phyloP scores from a whole-genome alignment of 35 echinoderm and acorn worm genomes.

The Amphiura filiformis region DNA sequence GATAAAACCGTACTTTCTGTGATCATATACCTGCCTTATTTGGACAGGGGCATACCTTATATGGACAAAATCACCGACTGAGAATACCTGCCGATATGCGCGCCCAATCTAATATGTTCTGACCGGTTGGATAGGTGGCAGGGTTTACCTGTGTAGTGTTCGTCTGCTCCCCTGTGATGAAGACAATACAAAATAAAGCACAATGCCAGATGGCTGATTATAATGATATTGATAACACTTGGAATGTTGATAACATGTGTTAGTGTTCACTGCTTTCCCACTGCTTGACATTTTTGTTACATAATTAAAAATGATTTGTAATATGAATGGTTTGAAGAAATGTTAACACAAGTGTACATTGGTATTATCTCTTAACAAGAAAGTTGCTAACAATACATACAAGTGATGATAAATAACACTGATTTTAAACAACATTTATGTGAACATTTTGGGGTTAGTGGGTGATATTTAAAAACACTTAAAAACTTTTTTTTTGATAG shows the following conservation, averaged over 20 bases:
- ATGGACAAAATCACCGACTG: neutral
- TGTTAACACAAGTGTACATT: too few species aligned
- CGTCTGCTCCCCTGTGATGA: neutral
- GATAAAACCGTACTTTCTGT: neutral
- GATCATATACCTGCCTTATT: neutral
- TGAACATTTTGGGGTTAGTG: too few species aligned
- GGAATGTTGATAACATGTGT: neutral
- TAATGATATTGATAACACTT: neutral
- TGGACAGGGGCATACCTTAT: neutral
- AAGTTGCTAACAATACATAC: too few species aligned
- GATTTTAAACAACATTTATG: too few species aligned
- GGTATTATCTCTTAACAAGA: too few species aligned
- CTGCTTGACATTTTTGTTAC: neutral
- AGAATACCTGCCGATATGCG: neutral
- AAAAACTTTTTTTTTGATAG: too few species aligned
- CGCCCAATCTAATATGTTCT: neutral
- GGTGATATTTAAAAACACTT: too few species aligned
- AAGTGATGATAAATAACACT: too few species aligned
- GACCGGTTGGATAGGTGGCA: neutral
- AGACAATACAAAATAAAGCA: neutral
- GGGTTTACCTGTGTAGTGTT: neutral
- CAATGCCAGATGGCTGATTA: neutral
- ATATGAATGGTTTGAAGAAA: neutral
- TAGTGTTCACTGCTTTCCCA: neutral
- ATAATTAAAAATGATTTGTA: neutral